phyloP scores from a whole-genome alignment of 2,797 vertebrate genomes.

The Lates japonicus region DNA sequence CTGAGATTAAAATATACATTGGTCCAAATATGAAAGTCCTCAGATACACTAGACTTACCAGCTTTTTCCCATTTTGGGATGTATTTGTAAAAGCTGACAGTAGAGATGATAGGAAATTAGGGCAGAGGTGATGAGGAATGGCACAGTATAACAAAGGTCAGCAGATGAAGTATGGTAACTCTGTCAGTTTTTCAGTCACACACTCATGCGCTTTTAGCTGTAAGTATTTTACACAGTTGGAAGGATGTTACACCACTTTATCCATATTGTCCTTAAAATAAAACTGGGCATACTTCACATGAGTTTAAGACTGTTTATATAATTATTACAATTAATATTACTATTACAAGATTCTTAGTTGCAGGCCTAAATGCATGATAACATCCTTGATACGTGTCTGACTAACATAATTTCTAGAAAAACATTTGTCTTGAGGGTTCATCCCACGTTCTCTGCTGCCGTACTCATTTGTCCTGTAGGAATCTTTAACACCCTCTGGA shows the following conservation, averaged over 20 bases:
- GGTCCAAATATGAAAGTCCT: not conserved
- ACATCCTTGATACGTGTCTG: no score
- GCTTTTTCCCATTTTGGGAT: not conserved
- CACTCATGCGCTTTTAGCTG: not conserved
- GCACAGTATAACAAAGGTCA: not conserved
- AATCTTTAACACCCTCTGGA: slow-evolving; percentile 14
- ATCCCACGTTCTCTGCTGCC: not conserved
- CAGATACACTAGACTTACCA: not conserved
- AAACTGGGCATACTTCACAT: not conserved
- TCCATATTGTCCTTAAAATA: no score
- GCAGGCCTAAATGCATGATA: not conserved
- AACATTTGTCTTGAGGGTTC: not conserved
- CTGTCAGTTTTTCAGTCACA: not conserved
- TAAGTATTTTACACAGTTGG: not conserved
- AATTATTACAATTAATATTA: no score
- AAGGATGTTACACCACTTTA: not conserved
- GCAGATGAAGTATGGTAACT: not conserved
- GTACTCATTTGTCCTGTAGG: no score
- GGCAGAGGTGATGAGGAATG: not conserved
- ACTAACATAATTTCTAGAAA: not conserved
- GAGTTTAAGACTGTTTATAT: not conserved
- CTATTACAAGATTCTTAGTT: not conserved
- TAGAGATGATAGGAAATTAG: not conserved
- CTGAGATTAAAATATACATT: not conserved
- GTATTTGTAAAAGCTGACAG: not conserved